Percentiles rank a stretch among this genome's conserved stretches.
These are phyloP conservation scores for Pogoniulus pusillus DNA, from an alignment of 2,797 vertebrate species.

Conservation along the genomic window DNA sequence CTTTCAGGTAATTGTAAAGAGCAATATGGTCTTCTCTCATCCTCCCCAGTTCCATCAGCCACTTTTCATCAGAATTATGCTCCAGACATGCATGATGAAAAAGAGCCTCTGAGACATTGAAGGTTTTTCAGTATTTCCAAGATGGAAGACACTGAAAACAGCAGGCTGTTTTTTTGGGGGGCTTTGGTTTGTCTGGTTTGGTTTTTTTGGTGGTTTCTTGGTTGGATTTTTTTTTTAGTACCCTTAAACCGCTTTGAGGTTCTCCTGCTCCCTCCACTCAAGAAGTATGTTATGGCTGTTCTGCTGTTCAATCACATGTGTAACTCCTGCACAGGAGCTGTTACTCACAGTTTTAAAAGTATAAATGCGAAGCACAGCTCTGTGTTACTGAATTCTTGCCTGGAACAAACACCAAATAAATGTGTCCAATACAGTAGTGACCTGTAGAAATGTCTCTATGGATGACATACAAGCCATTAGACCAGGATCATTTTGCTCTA, in stretches of 20 bases:
- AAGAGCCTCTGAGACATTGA: neutral
- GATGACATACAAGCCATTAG: neutral
- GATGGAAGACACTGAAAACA: neutral
- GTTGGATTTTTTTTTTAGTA: too few relatives aligned
- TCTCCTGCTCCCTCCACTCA: neutral
- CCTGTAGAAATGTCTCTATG: neutral
- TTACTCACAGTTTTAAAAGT: neutral
- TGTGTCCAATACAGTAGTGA: neutral
- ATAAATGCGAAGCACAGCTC: neutral
- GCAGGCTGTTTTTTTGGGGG: neutral
- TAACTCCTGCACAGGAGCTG: neutral
- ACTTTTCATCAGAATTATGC: too few relatives aligned
- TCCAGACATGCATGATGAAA: neutral
- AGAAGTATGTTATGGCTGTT: neutral
- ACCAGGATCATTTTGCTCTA: neutral
- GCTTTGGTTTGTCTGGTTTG: too few relatives aligned
- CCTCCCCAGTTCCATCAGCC: too few relatives aligned
- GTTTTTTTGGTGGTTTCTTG: too few relatives aligned
- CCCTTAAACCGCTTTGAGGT: neutral
- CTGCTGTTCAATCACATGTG: neutral
- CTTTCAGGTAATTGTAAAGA: too few relatives aligned
- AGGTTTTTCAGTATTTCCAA: neutral
- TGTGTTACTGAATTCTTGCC: neutral
- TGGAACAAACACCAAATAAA: neutral
- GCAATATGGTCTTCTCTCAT: too few relatives aligned